Conservation (phyloP, 1,140 invertebrate species). For the Zaprionus vittiger region DNA sequence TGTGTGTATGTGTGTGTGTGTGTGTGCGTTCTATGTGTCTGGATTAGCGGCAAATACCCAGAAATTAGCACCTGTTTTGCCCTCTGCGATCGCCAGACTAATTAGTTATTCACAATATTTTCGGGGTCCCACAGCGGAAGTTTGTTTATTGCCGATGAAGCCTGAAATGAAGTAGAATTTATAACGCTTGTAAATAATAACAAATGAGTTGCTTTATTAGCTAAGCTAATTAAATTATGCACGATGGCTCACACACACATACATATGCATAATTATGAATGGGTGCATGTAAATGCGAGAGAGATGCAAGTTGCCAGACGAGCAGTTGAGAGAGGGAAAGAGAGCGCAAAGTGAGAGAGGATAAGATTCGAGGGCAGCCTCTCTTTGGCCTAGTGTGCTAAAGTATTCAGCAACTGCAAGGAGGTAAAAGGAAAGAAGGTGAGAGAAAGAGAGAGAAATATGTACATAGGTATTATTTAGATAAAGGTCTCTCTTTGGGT, state of each 20-base stretch:
- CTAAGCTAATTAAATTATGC: conserved; percentile 54
- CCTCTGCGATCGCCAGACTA: conserved; percentile 21
- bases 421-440: background rate
- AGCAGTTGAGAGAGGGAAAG: background rate
- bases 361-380: background rate
- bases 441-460: background rate
- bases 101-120: conserved; percentile 39
- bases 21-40: conserved; percentile 1
- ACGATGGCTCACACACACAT: conserved; percentile 8
- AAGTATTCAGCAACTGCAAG: background rate
- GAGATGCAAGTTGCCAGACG: background rate
- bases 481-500: too few species aligned
- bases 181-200: conserved; percentile 45
- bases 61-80: conserved; percentile 52
- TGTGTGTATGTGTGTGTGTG: background rate
- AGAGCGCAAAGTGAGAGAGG: conserved; percentile 6
- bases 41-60: conserved; percentile 32
- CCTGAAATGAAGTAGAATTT: conserved; percentile 57
- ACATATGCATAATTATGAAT: background rate
- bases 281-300: background rate
- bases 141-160: conserved; percentile 28
- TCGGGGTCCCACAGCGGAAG: conserved; percentile 11
- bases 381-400: background rate
- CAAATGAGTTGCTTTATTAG: conserved; percentile 47
- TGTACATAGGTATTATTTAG: background rate